Evolutionary conservation across 2,888 invertebrate species (phyloP).

Genomic region (Nomada goodeniana): DNA sequence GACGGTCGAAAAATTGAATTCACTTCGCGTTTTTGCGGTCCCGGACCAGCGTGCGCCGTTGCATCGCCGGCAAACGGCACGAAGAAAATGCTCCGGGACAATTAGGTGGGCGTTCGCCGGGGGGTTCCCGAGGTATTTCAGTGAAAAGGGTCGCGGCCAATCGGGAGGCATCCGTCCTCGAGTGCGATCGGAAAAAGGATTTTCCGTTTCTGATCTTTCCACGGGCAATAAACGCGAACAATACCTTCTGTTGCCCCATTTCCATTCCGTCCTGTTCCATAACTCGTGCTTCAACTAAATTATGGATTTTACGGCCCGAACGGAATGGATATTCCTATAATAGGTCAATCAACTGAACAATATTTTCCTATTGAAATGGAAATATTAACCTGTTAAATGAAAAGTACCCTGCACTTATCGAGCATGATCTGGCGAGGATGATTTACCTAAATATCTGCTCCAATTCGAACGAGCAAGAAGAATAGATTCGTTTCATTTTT

Average conservation of each 20-base stretch:
- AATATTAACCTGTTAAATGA: no score
- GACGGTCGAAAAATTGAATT: no score
- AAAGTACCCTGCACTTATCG: no score
- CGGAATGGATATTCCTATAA: neutral
- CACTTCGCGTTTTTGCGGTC: no score
- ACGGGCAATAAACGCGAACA: conserved; percentile 26
- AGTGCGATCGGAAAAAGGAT: conserved; percentile 4
- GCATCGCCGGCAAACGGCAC: no score
- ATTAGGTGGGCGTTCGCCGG: conserved; percentile 2
- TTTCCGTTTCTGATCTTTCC: neutral
- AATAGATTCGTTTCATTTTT: no score
- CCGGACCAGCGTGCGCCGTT: neutral
- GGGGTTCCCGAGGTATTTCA: neutral
- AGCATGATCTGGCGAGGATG: no score
- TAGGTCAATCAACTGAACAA: no score
- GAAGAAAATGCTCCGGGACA: neutral
- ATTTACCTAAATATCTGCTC: no score
- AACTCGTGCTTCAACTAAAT: neutral
- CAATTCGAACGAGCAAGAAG: no score
- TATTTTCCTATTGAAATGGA: no score
- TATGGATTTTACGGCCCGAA: neutral
- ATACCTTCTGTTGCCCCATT: conserved; percentile 3
- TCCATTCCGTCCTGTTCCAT: neutral
- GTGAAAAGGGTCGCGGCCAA: conserved; percentile 6
- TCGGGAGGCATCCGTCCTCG: neutral